Evolutionary conservation across 2,113 vertebrate species (phyloP).

Genomic region (Catharus fuscescens): DNA sequence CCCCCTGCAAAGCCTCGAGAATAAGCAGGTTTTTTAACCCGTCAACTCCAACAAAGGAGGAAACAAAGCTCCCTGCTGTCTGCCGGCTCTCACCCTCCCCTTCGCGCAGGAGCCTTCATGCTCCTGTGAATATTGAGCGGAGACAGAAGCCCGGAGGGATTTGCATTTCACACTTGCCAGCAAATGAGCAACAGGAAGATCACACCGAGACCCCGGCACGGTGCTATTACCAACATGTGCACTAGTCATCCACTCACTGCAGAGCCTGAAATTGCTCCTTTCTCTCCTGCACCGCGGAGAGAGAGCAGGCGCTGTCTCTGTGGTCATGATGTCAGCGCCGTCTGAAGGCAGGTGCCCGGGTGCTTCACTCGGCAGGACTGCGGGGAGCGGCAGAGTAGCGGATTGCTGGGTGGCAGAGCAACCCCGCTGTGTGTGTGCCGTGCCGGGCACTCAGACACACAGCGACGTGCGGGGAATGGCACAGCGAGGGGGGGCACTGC

Average conservation of each 20-base stretch:
- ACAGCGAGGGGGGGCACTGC: too few species aligned
- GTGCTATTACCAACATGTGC: conserved; percentile 19
- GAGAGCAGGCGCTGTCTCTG: neutral
- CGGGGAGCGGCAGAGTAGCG: accelerated
- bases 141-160: conserved; percentile 65
- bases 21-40: conserved; percentile 25
- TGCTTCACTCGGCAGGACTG: neutral
- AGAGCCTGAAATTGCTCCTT: neutral
- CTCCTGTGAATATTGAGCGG: conserved; percentile 70
- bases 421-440: accelerated
- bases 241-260: neutral
- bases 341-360: neutral
- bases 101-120: conserved; percentile 14
- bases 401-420: neutral
- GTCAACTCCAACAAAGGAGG: conserved; percentile 43
- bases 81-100: conserved; percentile 23
- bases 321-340: accelerated
- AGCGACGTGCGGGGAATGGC: neutral
- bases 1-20: neutral
- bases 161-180: conserved; percentile 70
- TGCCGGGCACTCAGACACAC: neutral
- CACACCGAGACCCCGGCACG: conserved; percentile 44
- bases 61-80: conserved; percentile 43
- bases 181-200: conserved; percentile 64
- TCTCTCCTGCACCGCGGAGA: neutral